A percentile compares a stretch with the other conserved stretches of the same genome.
These are phyloP conservation scores for Maconellicoccus hirsutus DNA, from an alignment of 1,140 invertebrate species.

Conservation along the genomic window DNA sequence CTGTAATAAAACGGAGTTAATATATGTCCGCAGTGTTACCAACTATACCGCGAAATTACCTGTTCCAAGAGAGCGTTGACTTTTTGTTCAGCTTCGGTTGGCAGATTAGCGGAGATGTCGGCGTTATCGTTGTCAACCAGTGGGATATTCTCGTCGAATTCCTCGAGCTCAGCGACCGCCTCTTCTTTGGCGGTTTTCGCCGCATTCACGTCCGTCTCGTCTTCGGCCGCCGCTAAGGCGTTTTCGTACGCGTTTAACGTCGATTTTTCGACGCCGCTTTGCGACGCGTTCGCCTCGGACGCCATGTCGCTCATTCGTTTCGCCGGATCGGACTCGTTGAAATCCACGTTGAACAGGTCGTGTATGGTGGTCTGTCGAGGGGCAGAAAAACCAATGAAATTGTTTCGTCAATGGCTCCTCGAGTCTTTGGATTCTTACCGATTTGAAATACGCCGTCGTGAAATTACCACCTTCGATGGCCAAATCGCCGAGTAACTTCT, in stretches of 20 bases:
- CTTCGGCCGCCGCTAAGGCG: conserved; percentile 83
- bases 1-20: conserved; percentile 39
- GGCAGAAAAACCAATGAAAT: not conserved
- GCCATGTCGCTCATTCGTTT: conserved; percentile 49
- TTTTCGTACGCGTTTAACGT: conserved; percentile 55
- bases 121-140: conserved; percentile 41
- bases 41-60: conserved; percentile 40
- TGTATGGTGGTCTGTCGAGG: conserved; percentile 66
- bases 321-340: conserved; percentile 45
- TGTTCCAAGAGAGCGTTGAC: conserved; percentile 70
- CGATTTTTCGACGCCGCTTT: not conserved
- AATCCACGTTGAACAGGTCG: conserved; percentile 77
- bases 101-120: conserved; percentile 28
- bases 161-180: conserved; percentile 82
- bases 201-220: conserved; percentile 86
- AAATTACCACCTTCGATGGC: conserved; percentile 99
- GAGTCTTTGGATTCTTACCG: conserved; percentile 46
- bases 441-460: conserved; percentile 94
- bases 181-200: conserved; percentile 82
- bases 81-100: conserved; percentile 57
- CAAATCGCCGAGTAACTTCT: conserved; percentile 86
- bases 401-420: too few species aligned
- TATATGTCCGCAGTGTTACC: too few species aligned
- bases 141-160: conserved; percentile 96
- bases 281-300: too few species aligned